Conservation (phyloP, 2,797 vertebrate genomes). For the Enteromius trimaculatus region DNA sequence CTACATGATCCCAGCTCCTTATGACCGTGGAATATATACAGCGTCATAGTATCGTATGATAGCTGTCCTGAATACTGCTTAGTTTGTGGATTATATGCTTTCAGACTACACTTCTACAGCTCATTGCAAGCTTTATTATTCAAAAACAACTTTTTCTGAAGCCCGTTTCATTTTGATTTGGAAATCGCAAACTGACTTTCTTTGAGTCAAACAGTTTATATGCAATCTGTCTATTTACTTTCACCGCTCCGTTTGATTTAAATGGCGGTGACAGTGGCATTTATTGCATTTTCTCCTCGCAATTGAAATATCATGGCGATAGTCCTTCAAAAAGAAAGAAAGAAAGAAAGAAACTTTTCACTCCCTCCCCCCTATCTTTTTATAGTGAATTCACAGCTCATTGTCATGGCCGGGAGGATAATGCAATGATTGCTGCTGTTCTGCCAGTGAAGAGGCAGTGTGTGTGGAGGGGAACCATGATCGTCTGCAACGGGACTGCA, state of each 20-base stretch:
- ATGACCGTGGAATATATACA: neutral
- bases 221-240: constrained; percentile 11
- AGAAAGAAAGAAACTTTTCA: constrained; percentile 5
- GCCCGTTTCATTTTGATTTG: neutral
- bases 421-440: constrained; percentile 57
- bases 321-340: constrained; percentile 21
- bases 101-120: neutral
- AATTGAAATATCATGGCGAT: constrained; percentile 34
- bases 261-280: constrained; percentile 15
- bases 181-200: neutral
- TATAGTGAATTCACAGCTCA: constrained; percentile 41
- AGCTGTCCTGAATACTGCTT: neutral
- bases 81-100: neutral
- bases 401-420: constrained; percentile 49
- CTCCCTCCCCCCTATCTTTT: constrained; percentile 16
- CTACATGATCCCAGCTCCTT: neutral
- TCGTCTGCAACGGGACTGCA: constrained; percentile 45
- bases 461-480: constrained; percentile 48
- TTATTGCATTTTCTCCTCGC: constrained; percentile 23
- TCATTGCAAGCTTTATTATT: neutral
- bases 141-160: neutral
- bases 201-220: neutral
- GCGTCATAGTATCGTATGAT: neutral
- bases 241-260: constrained; percentile 28
- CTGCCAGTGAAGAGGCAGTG: constrained; percentile 45